Evolutionary conservation across 2,888 invertebrate species (phyloP), one percentile per base, ranked within the genome.

Genomic region (Heliconius sara): DNA sequence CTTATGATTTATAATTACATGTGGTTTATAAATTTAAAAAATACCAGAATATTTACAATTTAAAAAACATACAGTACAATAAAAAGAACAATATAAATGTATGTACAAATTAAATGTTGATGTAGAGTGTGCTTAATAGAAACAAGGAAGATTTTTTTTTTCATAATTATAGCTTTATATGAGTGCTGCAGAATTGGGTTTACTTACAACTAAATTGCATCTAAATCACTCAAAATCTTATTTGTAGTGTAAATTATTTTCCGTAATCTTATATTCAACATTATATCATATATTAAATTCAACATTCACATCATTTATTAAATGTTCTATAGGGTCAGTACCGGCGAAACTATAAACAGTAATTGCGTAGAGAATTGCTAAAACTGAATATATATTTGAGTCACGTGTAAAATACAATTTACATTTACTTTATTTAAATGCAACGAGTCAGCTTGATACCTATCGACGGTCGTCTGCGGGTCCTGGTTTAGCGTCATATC

Each of bases 391-490:
- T 30, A 75, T 47, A 66, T 66, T 75, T 66, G 25, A 43, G 19
- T 2, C 63, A 66, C 43, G 75, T 75, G 22, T 27, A 66, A 65
- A 65, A 10, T 60, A 73, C 73, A 27, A 47, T 75, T 47, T 47
- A 43, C 70, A 65, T 71, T 76, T 25, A 27, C 25, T 79, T 77
- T 73, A 77, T 65, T 77, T 72, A 79, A 71, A 68, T 70, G 76
- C 57, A 10, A 66, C 43, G 60, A 47, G 63, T 66, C 34, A 27
- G 10, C 13, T 73, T 52, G 27, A 68, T 70, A 65, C n/a, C 67
- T 60, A 75, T 43, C 75, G 27, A 43, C 73, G 57, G 57, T 19
- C 25, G 75, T 66, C 30, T 43, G 75, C 65, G 39, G 63, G 6
- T 43, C 27, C 43, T 43, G 27, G 30, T 43, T 65, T 47, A 27